Evolutionary conservation across 2,113 vertebrate genomes (phyloP).

Genomic region (Panthera tigris): DNA sequence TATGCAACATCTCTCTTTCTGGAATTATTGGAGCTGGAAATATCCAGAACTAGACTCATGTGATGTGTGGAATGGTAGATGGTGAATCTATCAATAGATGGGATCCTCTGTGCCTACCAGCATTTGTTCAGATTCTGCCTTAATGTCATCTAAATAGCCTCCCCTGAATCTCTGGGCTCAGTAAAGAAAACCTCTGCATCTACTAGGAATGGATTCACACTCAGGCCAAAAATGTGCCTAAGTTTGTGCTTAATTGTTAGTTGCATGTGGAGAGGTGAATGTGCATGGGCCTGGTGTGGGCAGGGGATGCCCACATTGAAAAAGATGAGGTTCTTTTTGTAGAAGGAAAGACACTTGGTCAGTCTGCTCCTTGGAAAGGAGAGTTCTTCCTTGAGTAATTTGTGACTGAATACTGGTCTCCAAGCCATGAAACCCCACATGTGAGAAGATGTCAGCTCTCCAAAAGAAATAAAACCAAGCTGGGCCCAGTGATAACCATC

Average conservation of each 20-base stretch:
- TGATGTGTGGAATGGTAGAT: neutral
- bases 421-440: neutral
- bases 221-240: neutral
- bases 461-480: constrained; percentile 49
- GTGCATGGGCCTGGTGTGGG: fast-evolving
- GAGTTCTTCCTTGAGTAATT: neutral
- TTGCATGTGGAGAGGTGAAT: fast-evolving
- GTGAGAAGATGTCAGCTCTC: neutral
- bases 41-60: neutral
- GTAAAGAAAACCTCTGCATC: neutral
- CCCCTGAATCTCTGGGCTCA: neutral
- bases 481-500: neutral
- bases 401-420: neutral
- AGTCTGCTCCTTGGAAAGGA: neutral
- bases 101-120: neutral
- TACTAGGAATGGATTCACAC: neutral
- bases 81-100: neutral
- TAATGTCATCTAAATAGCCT: neutral
- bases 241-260: neutral
- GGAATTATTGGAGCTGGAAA: neutral
- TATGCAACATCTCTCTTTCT: neutral
- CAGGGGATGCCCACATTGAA: neutral
- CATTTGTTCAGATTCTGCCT: neutral
- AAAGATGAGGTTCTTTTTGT: neutral
- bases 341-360: neutral